Evolutionary conservation across 2,888 invertebrate genomes (phyloP).

Genomic region (Macrosoma leucophasiata): DNA sequence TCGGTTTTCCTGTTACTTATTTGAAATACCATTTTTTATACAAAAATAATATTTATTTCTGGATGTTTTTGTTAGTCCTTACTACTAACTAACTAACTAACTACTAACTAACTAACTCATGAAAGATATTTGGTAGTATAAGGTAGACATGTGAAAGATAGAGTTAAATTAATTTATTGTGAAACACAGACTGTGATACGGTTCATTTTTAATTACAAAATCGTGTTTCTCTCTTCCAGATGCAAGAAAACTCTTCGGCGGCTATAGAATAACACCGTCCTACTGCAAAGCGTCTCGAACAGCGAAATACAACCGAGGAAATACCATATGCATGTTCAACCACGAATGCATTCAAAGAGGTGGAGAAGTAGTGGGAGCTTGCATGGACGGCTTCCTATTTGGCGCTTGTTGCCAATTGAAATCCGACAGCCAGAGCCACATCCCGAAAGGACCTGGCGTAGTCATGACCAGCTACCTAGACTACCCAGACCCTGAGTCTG

Average conservation of each 20-base stretch:
- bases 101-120: no score
- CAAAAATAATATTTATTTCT: no score
- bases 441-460: constrained; percentile 67
- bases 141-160: no score
- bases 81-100: no score
- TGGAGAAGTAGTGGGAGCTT: constrained; percentile 89
- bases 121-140: no score
- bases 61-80: no score
- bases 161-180: no score
- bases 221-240: constrained; percentile 55
- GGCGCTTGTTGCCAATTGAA: constrained; percentile 90
- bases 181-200: no score
- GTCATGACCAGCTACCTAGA: constrained; percentile 68
- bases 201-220: no score
- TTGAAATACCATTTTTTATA: no score
- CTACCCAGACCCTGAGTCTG: constrained; percentile 55
- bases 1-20: no score
- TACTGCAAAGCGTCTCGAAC: constrained; percentile 84
- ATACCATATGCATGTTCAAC: constrained; percentile 94
- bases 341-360: constrained; percentile 88
- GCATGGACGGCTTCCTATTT: constrained; percentile 94
- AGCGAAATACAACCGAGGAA: constrained; percentile 78
- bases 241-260: constrained; percentile 85
- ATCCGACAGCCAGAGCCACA: constrained; percentile 64
- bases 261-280: constrained; percentile 89